These are phyloP conservation scores for Mesochorus sp. DNA, from an alignment of 2,888 invertebrate species.

Conservation along the genomic window DNA sequence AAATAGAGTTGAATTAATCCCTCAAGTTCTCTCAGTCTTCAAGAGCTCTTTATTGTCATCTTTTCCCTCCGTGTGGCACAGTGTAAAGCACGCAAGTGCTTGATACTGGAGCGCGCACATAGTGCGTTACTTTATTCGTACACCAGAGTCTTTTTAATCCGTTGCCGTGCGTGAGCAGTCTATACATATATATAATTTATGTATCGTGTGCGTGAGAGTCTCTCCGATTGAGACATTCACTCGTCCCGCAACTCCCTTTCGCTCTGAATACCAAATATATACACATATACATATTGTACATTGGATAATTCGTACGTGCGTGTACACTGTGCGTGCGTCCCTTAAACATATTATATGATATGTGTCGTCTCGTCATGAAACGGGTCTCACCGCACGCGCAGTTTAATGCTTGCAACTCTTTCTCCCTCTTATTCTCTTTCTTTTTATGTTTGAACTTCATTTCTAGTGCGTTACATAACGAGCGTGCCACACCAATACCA, in stretches of 20 bases:
- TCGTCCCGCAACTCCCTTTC: conserved; percentile 54
- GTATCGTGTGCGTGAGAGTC: conserved; percentile 47
- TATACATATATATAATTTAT: conserved; percentile 2
- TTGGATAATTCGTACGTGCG: conserved; percentile 63
- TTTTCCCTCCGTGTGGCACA: neutral
- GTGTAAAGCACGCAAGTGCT: neutral
- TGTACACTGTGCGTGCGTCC: conserved; percentile 51
- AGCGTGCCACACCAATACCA: neutral
- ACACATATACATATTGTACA: conserved; percentile 64
- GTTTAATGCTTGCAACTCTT: conserved; percentile 45
- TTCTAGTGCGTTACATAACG: neutral
- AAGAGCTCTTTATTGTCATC: neutral
- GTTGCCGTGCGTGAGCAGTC: conserved; percentile 21
- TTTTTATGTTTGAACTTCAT: neutral
- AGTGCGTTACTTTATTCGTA: conserved; percentile 32
- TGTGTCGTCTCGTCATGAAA: conserved; percentile 47
- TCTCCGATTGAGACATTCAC: conserved; percentile 58
- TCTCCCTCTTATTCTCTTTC: conserved; percentile 10
- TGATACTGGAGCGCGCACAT: conserved; percentile 1
- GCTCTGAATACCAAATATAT: conserved; percentile 56
- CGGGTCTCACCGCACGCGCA: conserved; percentile 56
- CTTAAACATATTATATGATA: conserved; percentile 3
- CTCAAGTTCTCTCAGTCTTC: too few relatives aligned
- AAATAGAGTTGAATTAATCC: too few relatives aligned
- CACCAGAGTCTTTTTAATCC: conserved; percentile 16